phyloP scores from a whole-genome alignment of 2,113 vertebrate species.

The Pagrus major region DNA sequence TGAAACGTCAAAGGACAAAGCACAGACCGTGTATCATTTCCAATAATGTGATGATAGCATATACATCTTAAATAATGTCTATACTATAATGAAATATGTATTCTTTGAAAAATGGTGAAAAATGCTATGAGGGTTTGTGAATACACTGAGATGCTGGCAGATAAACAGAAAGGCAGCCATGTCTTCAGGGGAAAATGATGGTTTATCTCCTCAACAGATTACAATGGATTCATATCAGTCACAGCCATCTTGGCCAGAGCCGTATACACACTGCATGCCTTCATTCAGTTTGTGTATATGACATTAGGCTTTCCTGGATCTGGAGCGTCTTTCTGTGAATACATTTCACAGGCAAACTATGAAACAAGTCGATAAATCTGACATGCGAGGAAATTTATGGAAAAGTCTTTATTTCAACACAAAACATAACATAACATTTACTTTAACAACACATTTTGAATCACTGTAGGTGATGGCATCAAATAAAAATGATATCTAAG shows the following conservation, averaged over 20 bases:
- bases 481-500: conserved; percentile 34
- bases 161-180: background rate
- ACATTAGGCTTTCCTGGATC: background rate
- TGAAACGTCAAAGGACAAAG: background rate
- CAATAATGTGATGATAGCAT: background rate
- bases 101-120: background rate
- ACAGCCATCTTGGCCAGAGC: conserved; percentile 5
- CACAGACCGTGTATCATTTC: background rate
- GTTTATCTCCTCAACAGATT: background rate
- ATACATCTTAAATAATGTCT: background rate
- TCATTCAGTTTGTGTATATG: background rate
- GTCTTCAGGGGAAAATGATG: background rate
- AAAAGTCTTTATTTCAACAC: conserved; percentile 69
- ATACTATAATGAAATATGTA: background rate
- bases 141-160: background rate
- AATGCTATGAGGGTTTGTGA: background rate
- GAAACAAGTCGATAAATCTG: background rate
- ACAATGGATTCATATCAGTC: conserved; percentile 24
- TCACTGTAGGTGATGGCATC: conserved; percentile 44
- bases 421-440: conserved; percentile 62
- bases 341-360: background rate
- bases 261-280: background rate
- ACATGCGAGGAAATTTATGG: conserved; percentile 8
- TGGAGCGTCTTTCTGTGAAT: background rate
- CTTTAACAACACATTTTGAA: conserved; percentile 58